Percentiles rank a stretch among this genome's conserved stretches.
phyloP scores from a whole-genome alignment of 53 echinoderm and acorn worm genomes.

The Astropecten irregularis region DNA sequence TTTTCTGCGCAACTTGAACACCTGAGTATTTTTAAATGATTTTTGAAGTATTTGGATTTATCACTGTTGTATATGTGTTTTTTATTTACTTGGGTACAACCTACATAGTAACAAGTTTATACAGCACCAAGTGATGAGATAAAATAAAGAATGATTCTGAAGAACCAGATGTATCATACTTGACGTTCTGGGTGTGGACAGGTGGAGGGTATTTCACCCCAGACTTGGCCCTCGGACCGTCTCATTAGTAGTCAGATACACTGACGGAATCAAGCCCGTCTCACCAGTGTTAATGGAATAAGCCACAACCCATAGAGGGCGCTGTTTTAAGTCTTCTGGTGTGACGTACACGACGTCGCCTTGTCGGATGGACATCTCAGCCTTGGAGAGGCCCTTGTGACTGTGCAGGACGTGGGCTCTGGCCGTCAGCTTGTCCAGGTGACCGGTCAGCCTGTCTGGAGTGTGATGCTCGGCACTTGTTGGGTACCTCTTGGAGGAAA shows the following conservation, averaged over 20 bases:
- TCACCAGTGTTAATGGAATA: slow-evolving; percentile 25
- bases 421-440: slow-evolving; percentile 36
- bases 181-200: too few relatives aligned
- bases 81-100: too few relatives aligned
- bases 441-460: not conserved
- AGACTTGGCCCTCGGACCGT: too few relatives aligned
- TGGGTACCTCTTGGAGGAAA: not conserved
- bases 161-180: too few relatives aligned
- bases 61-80: too few relatives aligned
- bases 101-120: too few relatives aligned
- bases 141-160: too few relatives aligned
- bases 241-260: slow-evolving; percentile 12
- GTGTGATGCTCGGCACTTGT: not conserved
- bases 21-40: too few relatives aligned
- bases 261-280: slow-evolving; percentile 42
- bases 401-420: slow-evolving; percentile 39
- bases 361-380: slow-evolving; percentile 47
- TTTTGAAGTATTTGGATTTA: too few relatives aligned
- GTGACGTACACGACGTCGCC: slow-evolving; percentile 61
- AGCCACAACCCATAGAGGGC: slow-evolving; percentile 53
- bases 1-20: too few relatives aligned
- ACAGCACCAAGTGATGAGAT: too few relatives aligned
- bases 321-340: slow-evolving; percentile 5
- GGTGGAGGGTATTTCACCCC: too few relatives aligned
- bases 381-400: slow-evolving; percentile 51